These are phyloP conservation scores for Bucorvus abyssinicus DNA, from an alignment of 2,797 vertebrate genomes.

Conservation along the genomic window DNA sequence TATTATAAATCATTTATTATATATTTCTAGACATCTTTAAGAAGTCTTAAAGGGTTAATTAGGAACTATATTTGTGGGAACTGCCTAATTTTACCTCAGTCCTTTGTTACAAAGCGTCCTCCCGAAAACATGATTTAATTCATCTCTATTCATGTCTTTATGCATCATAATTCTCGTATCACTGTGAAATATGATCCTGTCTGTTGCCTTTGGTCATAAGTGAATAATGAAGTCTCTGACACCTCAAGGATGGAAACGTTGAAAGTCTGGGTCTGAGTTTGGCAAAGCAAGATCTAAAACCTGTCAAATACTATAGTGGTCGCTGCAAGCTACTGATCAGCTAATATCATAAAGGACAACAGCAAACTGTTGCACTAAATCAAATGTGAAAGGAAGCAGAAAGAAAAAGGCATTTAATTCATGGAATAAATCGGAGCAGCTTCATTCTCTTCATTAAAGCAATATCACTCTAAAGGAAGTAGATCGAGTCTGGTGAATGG, in stretches of 20 bases:
- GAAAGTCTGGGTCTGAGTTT: neutral
- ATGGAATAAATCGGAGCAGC: neutral
- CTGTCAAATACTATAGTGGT: neutral
- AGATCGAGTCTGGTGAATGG: neutral
- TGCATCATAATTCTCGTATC: neutral
- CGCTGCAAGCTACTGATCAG: neutral
- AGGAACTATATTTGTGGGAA: neutral
- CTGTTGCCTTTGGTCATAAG: neutral
- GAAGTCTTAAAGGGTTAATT: neutral
- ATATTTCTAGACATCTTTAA: neutral
- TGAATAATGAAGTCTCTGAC: neutral
- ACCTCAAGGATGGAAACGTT: neutral
- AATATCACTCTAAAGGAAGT: neutral
- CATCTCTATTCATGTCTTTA: neutral
- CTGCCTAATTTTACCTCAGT: neutral
- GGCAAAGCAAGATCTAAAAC: neutral
- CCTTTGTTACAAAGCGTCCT: neutral
- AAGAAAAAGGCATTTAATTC: neutral
- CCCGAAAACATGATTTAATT: neutral
- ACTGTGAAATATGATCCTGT: neutral
- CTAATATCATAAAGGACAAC: neutral
- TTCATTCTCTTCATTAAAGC: neutral
- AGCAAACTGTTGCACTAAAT: neutral
- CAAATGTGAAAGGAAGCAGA: neutral
- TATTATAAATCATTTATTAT: neutral